Percentiles rank a stretch among this genome's conserved stretches.
phyloP scores from a whole-genome alignment of 2,113 vertebrate species.

The Microtus oregoni region DNA sequence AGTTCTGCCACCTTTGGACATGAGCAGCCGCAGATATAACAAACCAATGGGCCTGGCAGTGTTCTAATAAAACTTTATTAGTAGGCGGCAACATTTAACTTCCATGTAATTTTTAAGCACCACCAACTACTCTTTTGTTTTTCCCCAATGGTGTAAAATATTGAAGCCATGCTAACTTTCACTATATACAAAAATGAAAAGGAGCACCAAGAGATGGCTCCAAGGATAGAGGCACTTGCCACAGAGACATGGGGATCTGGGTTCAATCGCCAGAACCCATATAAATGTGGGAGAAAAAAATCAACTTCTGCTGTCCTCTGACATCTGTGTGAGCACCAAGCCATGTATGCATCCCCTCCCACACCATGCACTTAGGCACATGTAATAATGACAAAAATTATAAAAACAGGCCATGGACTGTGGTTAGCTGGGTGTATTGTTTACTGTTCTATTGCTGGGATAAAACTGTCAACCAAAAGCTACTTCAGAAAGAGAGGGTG shows the following conservation, averaged over 20 bases:
- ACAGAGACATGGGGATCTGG: neutral
- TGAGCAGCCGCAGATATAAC: neutral
- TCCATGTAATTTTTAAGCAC: neutral
- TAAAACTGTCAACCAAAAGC: no score
- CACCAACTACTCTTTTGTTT: neutral
- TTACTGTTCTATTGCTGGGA: neutral
- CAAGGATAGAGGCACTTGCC: neutral
- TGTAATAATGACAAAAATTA: neutral
- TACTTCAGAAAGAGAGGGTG: neutral
- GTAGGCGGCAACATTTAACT: neutral
- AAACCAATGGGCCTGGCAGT: neutral
- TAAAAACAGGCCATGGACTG: neutral
- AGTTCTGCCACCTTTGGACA: neutral
- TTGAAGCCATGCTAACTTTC: neutral
- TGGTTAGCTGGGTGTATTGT: neutral
- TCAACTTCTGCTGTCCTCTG: neutral
- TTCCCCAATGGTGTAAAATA: neutral
- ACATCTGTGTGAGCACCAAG: no score
- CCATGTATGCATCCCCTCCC: no score
- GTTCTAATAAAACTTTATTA: constrained; percentile 46
- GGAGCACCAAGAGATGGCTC: neutral
- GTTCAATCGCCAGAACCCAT: no score
- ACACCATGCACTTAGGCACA: neutral
- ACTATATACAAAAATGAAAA: neutral
- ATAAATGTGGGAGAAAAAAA: neutral